Evolutionary conservation across 1,140 invertebrate species (phyloP).

Genomic region (Macrostomum lignano): DNA sequence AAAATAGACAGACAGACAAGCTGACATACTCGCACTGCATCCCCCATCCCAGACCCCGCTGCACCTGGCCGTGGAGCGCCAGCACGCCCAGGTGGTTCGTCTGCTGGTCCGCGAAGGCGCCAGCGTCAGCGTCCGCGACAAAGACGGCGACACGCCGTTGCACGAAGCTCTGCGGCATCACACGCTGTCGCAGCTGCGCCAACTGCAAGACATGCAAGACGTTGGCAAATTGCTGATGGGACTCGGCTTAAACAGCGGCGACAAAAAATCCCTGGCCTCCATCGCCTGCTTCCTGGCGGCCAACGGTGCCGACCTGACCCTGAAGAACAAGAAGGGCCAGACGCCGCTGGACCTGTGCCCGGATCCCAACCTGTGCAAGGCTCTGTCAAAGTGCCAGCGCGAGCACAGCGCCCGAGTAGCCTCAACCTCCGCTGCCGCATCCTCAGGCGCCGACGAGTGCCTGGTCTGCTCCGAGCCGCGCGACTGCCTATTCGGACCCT

Average conservation of each 20-base stretch:
- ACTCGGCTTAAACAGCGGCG: conserved; percentile 46
- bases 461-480: conserved; percentile 69
- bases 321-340: conserved; percentile 85
- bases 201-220: conserved; percentile 72
- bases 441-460: no score
- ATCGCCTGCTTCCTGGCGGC: conserved; percentile 79
- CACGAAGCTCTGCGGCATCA: conserved; percentile 77
- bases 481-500: conserved; percentile 43
- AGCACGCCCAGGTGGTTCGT: conserved; percentile 73
- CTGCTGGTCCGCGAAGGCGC: conserved; percentile 63
- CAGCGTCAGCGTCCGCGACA: conserved; percentile 47
- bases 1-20: conserved; percentile 28
- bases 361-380: conserved; percentile 75
- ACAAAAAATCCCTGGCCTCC: conserved; percentile 75
- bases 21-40: conserved; percentile 62
- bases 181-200: conserved; percentile 65
- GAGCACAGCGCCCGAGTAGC: no score
- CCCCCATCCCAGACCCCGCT: conserved; percentile 81
- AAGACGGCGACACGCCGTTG: conserved; percentile 49
- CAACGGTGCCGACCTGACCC: conserved; percentile 62
- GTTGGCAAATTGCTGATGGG: conserved; percentile 59
- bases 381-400: conserved; percentile 63
- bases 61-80: conserved; percentile 70
- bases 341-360: conserved; percentile 77
- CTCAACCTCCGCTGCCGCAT: no score